phyloP scores from a whole-genome alignment of 2,797 vertebrate genomes.

The Tangara arthus region DNA sequence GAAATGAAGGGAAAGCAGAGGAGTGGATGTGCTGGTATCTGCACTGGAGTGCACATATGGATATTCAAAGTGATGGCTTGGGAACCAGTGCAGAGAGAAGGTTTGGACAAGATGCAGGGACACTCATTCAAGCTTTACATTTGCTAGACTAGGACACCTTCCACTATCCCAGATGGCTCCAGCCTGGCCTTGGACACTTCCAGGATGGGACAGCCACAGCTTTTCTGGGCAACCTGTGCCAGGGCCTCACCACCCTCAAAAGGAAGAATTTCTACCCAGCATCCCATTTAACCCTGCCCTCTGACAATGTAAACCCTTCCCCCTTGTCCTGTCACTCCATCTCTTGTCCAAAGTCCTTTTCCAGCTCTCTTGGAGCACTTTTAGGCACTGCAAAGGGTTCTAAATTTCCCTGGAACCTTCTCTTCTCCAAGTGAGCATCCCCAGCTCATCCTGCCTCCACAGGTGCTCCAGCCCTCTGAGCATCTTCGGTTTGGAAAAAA shows the following conservation, averaged over 20 bases:
- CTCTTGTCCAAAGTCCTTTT: neutral
- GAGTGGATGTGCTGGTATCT: neutral
- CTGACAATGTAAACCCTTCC: neutral
- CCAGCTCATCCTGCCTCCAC: neutral
- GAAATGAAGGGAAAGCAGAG: neutral
- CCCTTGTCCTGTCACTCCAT: neutral
- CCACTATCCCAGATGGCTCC: neutral
- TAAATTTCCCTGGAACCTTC: accelerated
- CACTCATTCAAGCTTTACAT: too few relatives aligned
- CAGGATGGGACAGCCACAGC: neutral
- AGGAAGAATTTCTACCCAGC: neutral
- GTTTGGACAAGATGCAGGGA: neutral
- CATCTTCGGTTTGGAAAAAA: neutral
- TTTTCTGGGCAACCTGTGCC: neutral
- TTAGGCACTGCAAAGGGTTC: neutral
- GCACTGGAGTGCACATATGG: accelerated
- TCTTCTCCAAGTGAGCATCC: neutral
- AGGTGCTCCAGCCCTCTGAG: neutral
- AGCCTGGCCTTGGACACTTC: neutral
- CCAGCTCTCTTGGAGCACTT: neutral
- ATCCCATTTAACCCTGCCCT: too few relatives aligned
- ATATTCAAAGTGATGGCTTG: neutral
- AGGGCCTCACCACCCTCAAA: neutral
- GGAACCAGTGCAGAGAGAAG: accelerated
- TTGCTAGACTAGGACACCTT: neutral